Evolutionary conservation across 1,140 invertebrate species (phyloP).

Genomic region (Ceratoteleas bidentatus): DNA sequence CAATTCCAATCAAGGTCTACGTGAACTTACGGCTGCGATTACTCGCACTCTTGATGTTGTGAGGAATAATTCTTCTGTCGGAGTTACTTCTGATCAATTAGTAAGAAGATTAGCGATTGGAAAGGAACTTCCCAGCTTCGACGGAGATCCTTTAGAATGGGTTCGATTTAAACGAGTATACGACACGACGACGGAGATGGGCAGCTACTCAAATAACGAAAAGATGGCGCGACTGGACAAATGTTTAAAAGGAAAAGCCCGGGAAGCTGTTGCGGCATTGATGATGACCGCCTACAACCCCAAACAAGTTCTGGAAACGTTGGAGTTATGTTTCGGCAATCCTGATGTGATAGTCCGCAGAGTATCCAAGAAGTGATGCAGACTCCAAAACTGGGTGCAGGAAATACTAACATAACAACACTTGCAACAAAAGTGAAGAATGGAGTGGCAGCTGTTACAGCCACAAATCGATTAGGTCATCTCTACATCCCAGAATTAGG

Average conservation of each 20-base stretch:
- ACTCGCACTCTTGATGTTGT: background rate
- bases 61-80: background rate
- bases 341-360: background rate
- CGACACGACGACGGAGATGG: background rate
- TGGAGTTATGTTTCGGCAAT: constrained; percentile 26
- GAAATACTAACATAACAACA: background rate
- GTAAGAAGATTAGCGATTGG: background rate
- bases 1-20: background rate
- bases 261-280: background rate
- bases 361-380: background rate
- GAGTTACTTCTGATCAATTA: background rate
- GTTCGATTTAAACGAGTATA: constrained; percentile 16
- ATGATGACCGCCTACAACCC: background rate
- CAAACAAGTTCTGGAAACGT: constrained; percentile 10
- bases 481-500: background rate
- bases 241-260: constrained; percentile 9
- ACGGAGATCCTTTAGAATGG: constrained; percentile 19
- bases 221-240: constrained; percentile 3
- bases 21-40: background rate
- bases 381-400: background rate
- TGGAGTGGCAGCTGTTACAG: constrained; percentile 10
- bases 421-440: constrained; percentile 18
- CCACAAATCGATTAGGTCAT: background rate
- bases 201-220: constrained; percentile 5
- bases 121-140: constrained; percentile 7